Percentiles rank a stretch among this genome's conserved stretches.
phyloP scores from a whole-genome alignment of 2,888 invertebrate genomes.

The Mechanitis messenoides region DNA sequence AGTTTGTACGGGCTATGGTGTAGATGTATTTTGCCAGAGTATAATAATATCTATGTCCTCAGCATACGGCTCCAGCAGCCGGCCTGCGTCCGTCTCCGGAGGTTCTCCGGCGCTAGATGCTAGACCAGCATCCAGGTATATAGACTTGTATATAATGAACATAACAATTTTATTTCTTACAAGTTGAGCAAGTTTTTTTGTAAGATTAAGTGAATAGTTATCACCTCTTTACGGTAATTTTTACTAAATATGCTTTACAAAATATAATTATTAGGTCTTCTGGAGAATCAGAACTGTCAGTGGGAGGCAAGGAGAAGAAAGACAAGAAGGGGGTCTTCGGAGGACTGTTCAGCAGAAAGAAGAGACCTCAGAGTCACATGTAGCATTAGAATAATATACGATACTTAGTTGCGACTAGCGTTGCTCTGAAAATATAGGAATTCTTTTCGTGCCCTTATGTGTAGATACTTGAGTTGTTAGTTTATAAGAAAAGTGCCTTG shows the following conservation, averaged over 20 bases:
- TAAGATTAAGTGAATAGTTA: too few species aligned
- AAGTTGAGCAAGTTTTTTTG: not conserved
- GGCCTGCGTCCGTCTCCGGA: constrained; percentile 65
- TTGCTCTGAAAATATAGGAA: constrained; percentile 14
- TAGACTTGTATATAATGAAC: too few species aligned
- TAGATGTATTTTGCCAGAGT: too few species aligned
- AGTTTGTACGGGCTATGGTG: constrained; percentile 2
- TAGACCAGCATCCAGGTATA: constrained; percentile 62
- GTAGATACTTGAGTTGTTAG: constrained; percentile 22
- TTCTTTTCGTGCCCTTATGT: constrained; percentile 30
- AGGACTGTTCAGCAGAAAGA: constrained; percentile 77
- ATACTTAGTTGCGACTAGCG: constrained; percentile 14
- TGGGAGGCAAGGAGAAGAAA: constrained; percentile 71
- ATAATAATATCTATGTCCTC: constrained; percentile 15
- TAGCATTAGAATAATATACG: constrained; percentile 33
- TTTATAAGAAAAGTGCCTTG: constrained; percentile 21
- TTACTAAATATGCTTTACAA: too few species aligned
- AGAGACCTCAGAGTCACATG: constrained; percentile 76
- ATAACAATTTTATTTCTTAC: too few species aligned
- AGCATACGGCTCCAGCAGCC: constrained; percentile 59
- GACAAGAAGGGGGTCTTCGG: constrained; percentile 78
- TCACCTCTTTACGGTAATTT: too few species aligned
- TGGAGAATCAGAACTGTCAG: constrained; percentile 69
- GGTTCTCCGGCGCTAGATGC: constrained; percentile 65
- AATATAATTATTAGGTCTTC: constrained; percentile 47